A percentile compares a stretch with the other conserved stretches of the same genome.
Conservation (phyloP, 2,888 invertebrate species). For the Trachelus troglodyta region DNA sequence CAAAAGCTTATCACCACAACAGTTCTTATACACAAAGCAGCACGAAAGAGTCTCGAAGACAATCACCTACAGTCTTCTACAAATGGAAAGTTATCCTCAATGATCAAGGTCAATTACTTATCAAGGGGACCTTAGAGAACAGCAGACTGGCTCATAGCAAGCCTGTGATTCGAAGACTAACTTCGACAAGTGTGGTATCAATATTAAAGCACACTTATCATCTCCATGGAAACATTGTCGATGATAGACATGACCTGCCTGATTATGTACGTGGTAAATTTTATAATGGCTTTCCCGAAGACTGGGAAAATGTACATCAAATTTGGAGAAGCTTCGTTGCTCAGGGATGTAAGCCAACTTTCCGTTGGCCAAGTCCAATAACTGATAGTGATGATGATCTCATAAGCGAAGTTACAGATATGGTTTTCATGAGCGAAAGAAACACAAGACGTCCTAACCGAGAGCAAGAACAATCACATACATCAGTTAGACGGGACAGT, state of each 20-base stretch:
- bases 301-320: slow-evolving; percentile 58
- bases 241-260: slow-evolving; percentile 51
- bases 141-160: slow-evolving; percentile 51
- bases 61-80: slow-evolving; percentile 32
- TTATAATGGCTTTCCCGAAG: slow-evolving; percentile 61
- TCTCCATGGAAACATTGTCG: slow-evolving; percentile 50
- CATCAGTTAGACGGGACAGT: neutral
- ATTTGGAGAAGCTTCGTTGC: slow-evolving; percentile 52
- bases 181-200: slow-evolving; percentile 42
- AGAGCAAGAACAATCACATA: neutral
- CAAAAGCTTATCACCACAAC: neutral
- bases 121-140: slow-evolving; percentile 53
- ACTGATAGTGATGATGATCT: slow-evolving; percentile 59
- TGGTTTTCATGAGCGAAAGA: slow-evolving; percentile 15
- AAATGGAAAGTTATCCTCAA: slow-evolving; percentile 53
- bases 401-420: slow-evolving; percentile 48
- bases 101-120: slow-evolving; percentile 40
- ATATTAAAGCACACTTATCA: slow-evolving; percentile 47
- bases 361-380: slow-evolving; percentile 58
- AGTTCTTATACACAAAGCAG: neutral
- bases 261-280: slow-evolving; percentile 57
- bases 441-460: neutral
- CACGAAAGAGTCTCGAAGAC: slow-evolving; percentile 12
- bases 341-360: slow-evolving; percentile 40
- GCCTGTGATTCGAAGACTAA: slow-evolving; percentile 47